phyloP scores from a whole-genome alignment of 2,797 vertebrate genomes.

The Enteromius unitaeniatus region DNA sequence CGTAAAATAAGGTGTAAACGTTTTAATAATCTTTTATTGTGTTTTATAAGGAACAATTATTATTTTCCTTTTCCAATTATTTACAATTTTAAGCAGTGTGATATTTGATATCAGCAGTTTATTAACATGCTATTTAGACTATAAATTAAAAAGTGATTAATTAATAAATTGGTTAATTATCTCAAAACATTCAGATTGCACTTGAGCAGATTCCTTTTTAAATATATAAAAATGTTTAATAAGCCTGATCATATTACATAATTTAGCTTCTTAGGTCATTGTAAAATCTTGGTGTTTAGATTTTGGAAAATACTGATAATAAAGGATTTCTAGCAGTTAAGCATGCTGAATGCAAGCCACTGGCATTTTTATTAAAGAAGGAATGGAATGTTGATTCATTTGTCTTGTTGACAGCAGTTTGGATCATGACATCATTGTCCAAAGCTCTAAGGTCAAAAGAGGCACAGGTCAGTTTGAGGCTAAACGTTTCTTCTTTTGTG shows the following conservation, averaged over 20 bases:
- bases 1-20: too few species aligned
- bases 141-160: neutral
- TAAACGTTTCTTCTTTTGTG: constrained; percentile 9
- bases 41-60: too few species aligned
- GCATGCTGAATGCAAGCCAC: neutral
- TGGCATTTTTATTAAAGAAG: neutral
- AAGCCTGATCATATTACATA: neutral
- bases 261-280: neutral
- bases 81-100: neutral
- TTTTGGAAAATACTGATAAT: neutral
- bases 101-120: neutral
- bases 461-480: constrained; percentile 34
- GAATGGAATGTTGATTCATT: constrained; percentile 27
- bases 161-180: neutral
- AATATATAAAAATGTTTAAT: neutral
- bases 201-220: neutral
- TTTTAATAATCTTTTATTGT: too few species aligned
- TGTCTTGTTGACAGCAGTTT: constrained; percentile 31
- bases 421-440: constrained; percentile 12
- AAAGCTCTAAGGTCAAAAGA: constrained; percentile 34
- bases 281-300: neutral
- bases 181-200: neutral
- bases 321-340: neutral
- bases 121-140: neutral
- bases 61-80: too few species aligned